Evolutionary conservation across 1,140 invertebrate genomes (phyloP).

Genomic region (Pseudobourletiella spinata): DNA sequence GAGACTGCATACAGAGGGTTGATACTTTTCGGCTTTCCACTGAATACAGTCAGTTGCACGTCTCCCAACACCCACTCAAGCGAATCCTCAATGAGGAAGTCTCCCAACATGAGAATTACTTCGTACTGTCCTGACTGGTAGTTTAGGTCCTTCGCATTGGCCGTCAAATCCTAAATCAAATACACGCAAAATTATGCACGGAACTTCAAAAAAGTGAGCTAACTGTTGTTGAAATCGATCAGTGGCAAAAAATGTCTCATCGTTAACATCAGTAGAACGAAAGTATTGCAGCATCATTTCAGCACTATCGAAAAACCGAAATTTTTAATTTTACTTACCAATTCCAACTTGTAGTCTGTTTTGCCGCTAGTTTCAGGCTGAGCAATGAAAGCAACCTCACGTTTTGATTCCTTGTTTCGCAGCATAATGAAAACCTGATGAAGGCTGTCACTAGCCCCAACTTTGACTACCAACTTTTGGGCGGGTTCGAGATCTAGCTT

Average conservation of each 20-base stretch:
- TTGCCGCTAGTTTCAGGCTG: slow-evolving; percentile 70
- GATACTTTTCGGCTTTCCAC: slow-evolving; percentile 38
- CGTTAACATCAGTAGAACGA: slow-evolving; percentile 34
- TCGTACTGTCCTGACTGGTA: slow-evolving; percentile 68
- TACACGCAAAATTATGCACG: too few relatives aligned
- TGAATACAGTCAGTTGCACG: slow-evolving; percentile 60
- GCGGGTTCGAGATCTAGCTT: slow-evolving; percentile 72
- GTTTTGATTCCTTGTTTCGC: slow-evolving; percentile 50
- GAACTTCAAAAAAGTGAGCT: too few relatives aligned
- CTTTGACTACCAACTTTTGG: slow-evolving; percentile 78
- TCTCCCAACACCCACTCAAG: slow-evolving; percentile 75
- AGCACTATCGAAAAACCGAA: not conserved
- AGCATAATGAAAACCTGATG: slow-evolving; percentile 91
- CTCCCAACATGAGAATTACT: slow-evolving; percentile 79
- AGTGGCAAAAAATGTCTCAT: too few relatives aligned
- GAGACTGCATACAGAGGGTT: slow-evolving; percentile 40
- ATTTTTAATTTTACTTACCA: slow-evolving; percentile 50
- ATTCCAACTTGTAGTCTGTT: slow-evolving; percentile 73
- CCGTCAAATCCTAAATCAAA: slow-evolving; percentile 60
- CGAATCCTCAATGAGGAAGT: slow-evolving; percentile 80
- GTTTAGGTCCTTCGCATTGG: slow-evolving; percentile 69
- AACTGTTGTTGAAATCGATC: too few relatives aligned
- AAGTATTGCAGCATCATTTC: slow-evolving; percentile 27
- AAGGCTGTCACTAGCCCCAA: slow-evolving; percentile 68
- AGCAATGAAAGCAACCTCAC: slow-evolving; percentile 87